These are phyloP conservation scores for Zophobas atratus DNA, from an alignment of 1,140 invertebrate species.

Conservation along the genomic window DNA sequence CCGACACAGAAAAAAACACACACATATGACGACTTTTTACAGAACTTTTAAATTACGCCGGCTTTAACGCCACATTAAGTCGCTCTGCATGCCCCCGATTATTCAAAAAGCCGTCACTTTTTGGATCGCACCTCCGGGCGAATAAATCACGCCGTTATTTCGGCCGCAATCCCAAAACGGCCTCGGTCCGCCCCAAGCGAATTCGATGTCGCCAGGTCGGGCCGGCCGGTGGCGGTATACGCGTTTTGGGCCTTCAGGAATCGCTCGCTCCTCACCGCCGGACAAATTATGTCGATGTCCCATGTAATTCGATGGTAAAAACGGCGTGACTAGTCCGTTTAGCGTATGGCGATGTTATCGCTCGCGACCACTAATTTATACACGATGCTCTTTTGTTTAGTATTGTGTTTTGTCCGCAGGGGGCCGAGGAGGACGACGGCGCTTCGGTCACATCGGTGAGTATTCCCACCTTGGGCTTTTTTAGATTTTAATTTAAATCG, in stretches of 20 bases:
- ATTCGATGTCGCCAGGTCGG: too few relatives aligned
- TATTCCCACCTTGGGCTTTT: slow-evolving; percentile 56
- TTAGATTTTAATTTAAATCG: slow-evolving; percentile 50
- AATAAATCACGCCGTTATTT: too few relatives aligned
- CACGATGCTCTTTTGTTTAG: slow-evolving; percentile 65
- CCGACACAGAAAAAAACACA: slow-evolving; percentile 15
- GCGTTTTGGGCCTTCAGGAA: slow-evolving; percentile 17
- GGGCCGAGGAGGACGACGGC: slow-evolving; percentile 80
- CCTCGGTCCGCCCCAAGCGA: too few relatives aligned
- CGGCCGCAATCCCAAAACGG: too few relatives aligned
- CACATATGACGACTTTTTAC: slow-evolving; percentile 24
- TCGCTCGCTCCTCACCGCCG: slow-evolving; percentile 55
- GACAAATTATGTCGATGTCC: slow-evolving; percentile 64
- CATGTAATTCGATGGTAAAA: slow-evolving; percentile 66
- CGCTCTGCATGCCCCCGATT: slow-evolving; percentile 8
- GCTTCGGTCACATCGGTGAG: slow-evolving; percentile 79
- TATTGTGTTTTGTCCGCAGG: slow-evolving; percentile 73
- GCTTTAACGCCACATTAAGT: slow-evolving; percentile 39
- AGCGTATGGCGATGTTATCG: slow-evolving; percentile 63
- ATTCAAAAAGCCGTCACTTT: neutral
- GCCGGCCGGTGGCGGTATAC: too few relatives aligned
- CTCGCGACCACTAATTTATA: slow-evolving; percentile 64
- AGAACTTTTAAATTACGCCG: slow-evolving; percentile 36
- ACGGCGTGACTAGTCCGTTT: slow-evolving; percentile 64
- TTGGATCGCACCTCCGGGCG: too few relatives aligned